Evolutionary conservation across 1,140 invertebrate species (phyloP).

Genomic region (Drosophila insularis): DNA sequence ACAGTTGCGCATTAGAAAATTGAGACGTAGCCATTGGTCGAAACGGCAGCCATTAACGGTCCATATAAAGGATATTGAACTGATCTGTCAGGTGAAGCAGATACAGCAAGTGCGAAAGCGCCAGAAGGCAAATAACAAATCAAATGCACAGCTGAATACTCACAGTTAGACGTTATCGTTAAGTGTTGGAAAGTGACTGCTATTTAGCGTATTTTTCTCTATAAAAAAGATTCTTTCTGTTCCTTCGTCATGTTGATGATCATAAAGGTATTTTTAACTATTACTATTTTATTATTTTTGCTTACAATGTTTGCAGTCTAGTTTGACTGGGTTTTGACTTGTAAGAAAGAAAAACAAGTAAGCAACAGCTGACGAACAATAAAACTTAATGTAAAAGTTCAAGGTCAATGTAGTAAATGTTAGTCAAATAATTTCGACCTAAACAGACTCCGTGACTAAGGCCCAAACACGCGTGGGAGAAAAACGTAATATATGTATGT

Average conservation of each 20-base stretch:
- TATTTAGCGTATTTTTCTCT: not conserved
- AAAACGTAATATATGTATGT: too few relatives aligned
- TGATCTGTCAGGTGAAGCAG: constrained; percentile 59
- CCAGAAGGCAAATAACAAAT: constrained; percentile 29
- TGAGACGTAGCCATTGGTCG: constrained; percentile 51
- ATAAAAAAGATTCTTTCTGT: too few relatives aligned
- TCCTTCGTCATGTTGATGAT: too few relatives aligned
- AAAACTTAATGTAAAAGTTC: not conserved
- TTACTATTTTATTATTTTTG: too few relatives aligned
- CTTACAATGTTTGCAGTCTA: too few relatives aligned
- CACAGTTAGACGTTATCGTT: too few relatives aligned
- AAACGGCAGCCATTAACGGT: constrained; percentile 54
- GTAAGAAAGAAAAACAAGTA: not conserved
- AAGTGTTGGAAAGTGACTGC: not conserved
- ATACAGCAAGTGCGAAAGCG: constrained; percentile 4
- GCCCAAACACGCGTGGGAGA: too few relatives aligned
- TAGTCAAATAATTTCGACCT: too few relatives aligned
- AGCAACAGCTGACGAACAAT: not conserved
- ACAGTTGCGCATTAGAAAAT: constrained; percentile 65
- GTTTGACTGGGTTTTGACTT: too few relatives aligned
- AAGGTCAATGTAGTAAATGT: not conserved
- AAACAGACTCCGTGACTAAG: too few relatives aligned
- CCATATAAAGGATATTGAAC: constrained; percentile 64
- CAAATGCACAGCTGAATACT: too few relatives aligned
- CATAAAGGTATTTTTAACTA: too few relatives aligned